Evolutionary conservation across 2,888 invertebrate species (phyloP), one percentile per base, ranked within the genome.

Genomic region (Capitulum mitella): DNA sequence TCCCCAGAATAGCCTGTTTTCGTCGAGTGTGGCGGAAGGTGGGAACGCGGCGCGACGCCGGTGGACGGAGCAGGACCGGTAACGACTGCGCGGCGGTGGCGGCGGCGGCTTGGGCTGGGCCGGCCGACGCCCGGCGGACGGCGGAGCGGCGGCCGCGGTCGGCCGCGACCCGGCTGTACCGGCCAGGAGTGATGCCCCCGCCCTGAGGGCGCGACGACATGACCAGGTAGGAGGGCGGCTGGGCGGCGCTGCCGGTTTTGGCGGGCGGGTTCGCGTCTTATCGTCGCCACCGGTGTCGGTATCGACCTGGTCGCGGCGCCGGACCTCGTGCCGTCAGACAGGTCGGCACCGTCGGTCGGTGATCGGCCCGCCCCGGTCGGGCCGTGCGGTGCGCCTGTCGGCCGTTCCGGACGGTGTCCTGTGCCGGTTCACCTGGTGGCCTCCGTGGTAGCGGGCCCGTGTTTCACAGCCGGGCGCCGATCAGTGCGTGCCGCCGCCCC

Each of bases 1-100:
- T 16, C 32, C 64, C 64, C 64, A 64, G 64, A 64, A 64, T 64
- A 64, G 64, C 64, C 64, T 19, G 64, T 64, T 34, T 64, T 34
- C 19, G 64, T 29, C 10, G 58, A n/a, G 58, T 29, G 58, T 58
- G 34, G 64, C 34, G 34, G 43, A 43, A 43, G 43, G 43, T 43
- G 6, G 43, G 12, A n/a, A 32, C 26, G 12, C 61, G 61, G 61
- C 29, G 12, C 22, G 61, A 14, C 29, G 32, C n/a, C 61, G 58
- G 58, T 29, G 61, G 29, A 2, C 10, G 54, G 22, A 1, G 61
- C 12, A 14, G 61, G n/a, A 14, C n/a, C n/a, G 58, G 58, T n/a
- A 8, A 3, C 12, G 51, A 51, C 51, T 16, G 22, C 8, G n/a
- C n/a, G n/a, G 6, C n/a, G n/a, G 58, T 29, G 12, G 29, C 58